Base-by-base conservation (phyloP, 2,888 invertebrate genomes). In the Melikaiella ostensackeni region DNA sequence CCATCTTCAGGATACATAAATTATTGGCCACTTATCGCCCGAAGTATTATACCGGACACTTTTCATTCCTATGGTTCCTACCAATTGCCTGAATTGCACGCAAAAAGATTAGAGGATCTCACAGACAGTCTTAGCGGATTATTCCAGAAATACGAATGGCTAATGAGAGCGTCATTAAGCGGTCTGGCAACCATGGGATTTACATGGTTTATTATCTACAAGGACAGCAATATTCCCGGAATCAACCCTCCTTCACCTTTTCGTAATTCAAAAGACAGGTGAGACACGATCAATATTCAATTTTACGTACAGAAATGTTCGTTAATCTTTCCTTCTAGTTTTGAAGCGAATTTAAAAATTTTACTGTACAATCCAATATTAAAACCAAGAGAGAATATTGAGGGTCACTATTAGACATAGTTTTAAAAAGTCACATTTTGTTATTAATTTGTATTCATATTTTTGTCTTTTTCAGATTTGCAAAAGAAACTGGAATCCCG, bases 141-240 rank as follows among this genome's bases (percentile, higher is more conserved):
- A 27, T 63, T 81, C 2, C 78, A 81, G 50, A 84, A 80, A 38
- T 86, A 84, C 73, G 80, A 83, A 74, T 87, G 88, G 88, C 78
- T 91, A 42, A 77, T 90, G 21, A 87, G 81, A 79, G 90, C 91
- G 8, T 75, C 80, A 16, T 11, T 85, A 13, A 80, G 93, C 88
- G 94, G 94, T 7, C 80, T 93, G 19, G 84, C 92, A 4, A 89
- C 93, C 75, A 92, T 93, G n/a, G 90, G 92, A 83, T 93, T 94
- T 83, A 93, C 93, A 9, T 94, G 94, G 92, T 90, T 92, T 77
- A 92, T 94, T 84, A 93, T 94, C 30, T 95, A 94, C 89, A 91
- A 94, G 84, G 94, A 94, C 88, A 94, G 94, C 78, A 92, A 92
- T 83, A 91, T 93, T 66, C 94, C 94, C 0, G 94, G 94, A 21